Conservation (phyloP, 2,888 invertebrate genomes). For the Acleris laterana region DNA sequence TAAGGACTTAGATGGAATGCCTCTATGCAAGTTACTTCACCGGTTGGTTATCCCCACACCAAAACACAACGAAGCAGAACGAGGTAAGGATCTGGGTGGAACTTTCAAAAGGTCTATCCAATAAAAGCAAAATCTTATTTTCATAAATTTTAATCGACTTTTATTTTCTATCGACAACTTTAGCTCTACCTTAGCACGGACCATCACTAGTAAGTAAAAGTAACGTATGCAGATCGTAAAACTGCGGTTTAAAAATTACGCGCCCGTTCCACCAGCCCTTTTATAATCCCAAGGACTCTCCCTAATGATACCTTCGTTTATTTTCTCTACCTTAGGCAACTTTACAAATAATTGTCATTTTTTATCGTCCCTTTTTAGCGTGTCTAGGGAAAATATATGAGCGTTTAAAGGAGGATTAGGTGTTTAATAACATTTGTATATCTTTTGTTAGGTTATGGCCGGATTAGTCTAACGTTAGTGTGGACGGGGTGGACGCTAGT, state of each 20-base stretch:
- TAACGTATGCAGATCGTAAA: constrained; percentile 71
- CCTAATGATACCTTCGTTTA: constrained; percentile 73
- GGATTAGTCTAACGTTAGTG: constrained; percentile 2
- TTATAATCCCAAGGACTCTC: constrained; percentile 79
- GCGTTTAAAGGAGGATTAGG: constrained; percentile 26
- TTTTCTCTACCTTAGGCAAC: constrained; percentile 55
- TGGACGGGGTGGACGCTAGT: not conserved
- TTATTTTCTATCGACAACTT: constrained; percentile 7
- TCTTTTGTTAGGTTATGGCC: constrained; percentile 7
- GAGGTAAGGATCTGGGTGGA: no score
- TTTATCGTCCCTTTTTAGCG: constrained; percentile 33
- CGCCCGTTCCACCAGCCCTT: constrained; percentile 61
- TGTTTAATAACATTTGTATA: constrained; percentile 27
- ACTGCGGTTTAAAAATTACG: constrained; percentile 76
- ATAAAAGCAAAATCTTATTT: no score
- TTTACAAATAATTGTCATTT: constrained; percentile 51
- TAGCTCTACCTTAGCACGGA: not conserved
- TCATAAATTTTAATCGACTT: no score
- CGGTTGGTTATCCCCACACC: no score
- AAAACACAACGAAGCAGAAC: no score
- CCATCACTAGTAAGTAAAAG: constrained; percentile 56
- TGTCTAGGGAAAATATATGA: constrained; percentile 43
- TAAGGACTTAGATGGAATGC: no score
- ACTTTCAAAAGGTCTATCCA: no score
- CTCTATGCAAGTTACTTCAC: no score